These are phyloP conservation scores for Hymenopus coronatus DNA, from an alignment of 2,888 invertebrate genomes.

Conservation along the genomic window DNA sequence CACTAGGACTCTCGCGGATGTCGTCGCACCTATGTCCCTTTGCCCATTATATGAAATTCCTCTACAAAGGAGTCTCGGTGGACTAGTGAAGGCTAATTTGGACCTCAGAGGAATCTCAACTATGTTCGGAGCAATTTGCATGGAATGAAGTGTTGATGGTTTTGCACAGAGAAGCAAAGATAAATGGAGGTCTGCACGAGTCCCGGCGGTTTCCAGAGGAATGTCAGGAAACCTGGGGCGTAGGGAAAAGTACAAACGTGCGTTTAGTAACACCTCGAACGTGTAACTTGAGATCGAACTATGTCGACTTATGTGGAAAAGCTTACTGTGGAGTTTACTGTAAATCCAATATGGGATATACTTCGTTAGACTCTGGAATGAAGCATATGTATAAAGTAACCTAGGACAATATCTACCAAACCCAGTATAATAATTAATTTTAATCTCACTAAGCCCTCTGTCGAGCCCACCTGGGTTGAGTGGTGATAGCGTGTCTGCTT, in stretches of 20 bases:
- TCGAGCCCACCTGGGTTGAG: too few species aligned
- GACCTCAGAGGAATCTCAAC: neutral
- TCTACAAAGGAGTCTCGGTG: neutral
- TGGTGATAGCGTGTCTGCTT: too few species aligned
- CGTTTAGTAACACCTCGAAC: neutral
- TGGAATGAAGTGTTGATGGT: slow-evolving; percentile 6
- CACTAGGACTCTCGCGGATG: neutral
- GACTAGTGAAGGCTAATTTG: neutral
- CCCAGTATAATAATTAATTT: too few species aligned
- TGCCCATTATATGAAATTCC: neutral
- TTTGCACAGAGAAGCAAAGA: neutral
- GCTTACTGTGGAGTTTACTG: neutral
- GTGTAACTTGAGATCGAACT: neutral
- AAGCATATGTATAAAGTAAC: too few species aligned
- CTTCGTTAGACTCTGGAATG: too few species aligned
- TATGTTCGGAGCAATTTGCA: neutral
- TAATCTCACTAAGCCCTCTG: too few species aligned
- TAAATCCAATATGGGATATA: neutral
- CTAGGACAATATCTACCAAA: too few species aligned
- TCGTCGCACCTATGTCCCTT: neutral
- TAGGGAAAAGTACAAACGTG: neutral
- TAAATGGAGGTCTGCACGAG: neutral
- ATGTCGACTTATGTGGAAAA: neutral
- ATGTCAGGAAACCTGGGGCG: neutral
- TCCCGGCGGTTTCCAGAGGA: neutral